phyloP scores from a whole-genome alignment of 2,797 vertebrate species.

The Ceyx erithaca region DNA sequence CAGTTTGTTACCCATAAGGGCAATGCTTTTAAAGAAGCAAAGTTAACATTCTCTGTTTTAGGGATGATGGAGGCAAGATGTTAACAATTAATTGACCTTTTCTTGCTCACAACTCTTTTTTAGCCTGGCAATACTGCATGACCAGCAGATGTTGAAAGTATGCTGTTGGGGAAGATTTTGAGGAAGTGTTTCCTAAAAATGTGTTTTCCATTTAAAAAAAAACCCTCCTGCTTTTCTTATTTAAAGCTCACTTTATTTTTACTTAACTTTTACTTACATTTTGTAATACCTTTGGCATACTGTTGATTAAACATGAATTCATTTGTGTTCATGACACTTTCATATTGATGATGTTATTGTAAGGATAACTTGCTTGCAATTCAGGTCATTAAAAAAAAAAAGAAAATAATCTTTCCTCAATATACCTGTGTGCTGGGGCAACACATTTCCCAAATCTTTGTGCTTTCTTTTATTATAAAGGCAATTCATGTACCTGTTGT shows the following conservation, averaged over 20 bases:
- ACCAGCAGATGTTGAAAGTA: neutral
- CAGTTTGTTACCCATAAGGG: neutral
- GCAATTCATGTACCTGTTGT: neutral
- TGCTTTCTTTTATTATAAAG: constrained; percentile 3
- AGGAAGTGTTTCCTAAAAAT: neutral
- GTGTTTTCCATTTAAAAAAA: neutral
- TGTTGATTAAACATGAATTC: neutral
- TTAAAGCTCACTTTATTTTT: neutral
- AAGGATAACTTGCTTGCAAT: neutral
- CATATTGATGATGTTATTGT: neutral
- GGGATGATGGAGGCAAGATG: neutral
- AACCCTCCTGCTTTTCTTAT: neutral
- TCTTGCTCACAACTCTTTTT: neutral
- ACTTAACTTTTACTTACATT: neutral
- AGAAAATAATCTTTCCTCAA: neutral
- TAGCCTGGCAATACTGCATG: neutral
- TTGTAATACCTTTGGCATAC: neutral
- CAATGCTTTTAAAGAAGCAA: neutral
- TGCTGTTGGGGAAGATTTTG: neutral
- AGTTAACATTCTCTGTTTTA: neutral
- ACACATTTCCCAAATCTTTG: neutral
- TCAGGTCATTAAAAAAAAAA: neutral
- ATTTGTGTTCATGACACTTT: neutral
- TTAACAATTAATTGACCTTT: neutral
- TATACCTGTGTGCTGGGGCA: neutral